Conservation (phyloP, 2,888 invertebrate genomes). For the Diadromus collaris region DNA sequence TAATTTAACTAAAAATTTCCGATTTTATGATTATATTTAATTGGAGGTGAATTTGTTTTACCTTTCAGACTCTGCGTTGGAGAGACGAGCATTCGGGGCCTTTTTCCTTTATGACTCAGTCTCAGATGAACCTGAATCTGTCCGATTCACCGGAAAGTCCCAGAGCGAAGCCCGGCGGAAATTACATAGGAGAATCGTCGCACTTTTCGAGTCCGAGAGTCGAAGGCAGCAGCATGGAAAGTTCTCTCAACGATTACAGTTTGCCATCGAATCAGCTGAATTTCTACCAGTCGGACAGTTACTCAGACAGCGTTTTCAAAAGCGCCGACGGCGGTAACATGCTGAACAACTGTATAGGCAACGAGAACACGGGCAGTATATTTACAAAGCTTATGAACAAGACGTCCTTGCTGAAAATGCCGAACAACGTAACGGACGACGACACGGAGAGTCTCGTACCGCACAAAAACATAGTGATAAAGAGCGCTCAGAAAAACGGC, state of each 20-base stretch:
- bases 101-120: slow-evolving; percentile 92
- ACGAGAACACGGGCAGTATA: slow-evolving; percentile 73
- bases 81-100: slow-evolving; percentile 93
- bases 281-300: slow-evolving; percentile 76
- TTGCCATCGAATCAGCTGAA: slow-evolving; percentile 70
- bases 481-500: slow-evolving; percentile 51
- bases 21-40: too few relatives aligned
- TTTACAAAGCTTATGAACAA: slow-evolving; percentile 76
- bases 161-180: slow-evolving; percentile 66
- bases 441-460: slow-evolving; percentile 65
- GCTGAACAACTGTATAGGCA: slow-evolving; percentile 67
- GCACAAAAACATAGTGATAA: slow-evolving; percentile 63
- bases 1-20: too few relatives aligned
- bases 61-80: slow-evolving; percentile 81
- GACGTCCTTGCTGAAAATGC: slow-evolving; percentile 74
- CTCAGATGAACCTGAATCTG: slow-evolving; percentile 86
- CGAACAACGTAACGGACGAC: slow-evolving; percentile 67
- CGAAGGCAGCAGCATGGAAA: slow-evolving; percentile 69
- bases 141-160: slow-evolving; percentile 70
- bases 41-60: too few relatives aligned
- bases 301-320: slow-evolving; percentile 72
- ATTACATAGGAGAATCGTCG: slow-evolving; percentile 73
- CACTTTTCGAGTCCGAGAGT: slow-evolving; percentile 73
- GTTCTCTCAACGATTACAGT: slow-evolving; percentile 72
- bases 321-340: slow-evolving; percentile 69